These are phyloP conservation scores for Drosophila mimetica DNA, from an alignment of 2,888 invertebrate species.

Conservation along the genomic window DNA sequence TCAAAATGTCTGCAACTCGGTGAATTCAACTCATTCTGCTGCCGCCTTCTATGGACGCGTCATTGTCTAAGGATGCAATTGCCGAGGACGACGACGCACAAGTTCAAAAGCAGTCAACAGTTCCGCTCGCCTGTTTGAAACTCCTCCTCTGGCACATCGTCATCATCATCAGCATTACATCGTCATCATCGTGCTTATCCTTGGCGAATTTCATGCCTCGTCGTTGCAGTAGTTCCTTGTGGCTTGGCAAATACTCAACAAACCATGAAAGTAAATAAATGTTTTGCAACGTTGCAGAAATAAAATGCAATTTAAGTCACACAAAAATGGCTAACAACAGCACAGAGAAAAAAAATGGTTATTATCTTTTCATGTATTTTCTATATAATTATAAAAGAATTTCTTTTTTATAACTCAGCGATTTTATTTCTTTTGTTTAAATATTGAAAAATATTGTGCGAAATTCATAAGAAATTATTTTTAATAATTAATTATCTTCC, in stretches of 20 bases:
- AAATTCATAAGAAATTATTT: too few species aligned
- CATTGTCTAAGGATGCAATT: slow-evolving; percentile 58
- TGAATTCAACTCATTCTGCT: slow-evolving; percentile 10
- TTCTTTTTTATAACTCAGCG: not conserved
- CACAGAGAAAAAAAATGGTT: slow-evolving; percentile 16
- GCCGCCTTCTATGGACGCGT: slow-evolving; percentile 30
- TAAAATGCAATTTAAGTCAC: slow-evolving; percentile 79
- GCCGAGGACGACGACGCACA: slow-evolving; percentile 42
- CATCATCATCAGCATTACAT: slow-evolving; percentile 7
- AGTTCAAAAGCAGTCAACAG: slow-evolving; percentile 72
- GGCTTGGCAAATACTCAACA: slow-evolving; percentile 80
- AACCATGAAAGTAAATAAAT: slow-evolving; percentile 81
- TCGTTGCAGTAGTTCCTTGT: slow-evolving; percentile 63
- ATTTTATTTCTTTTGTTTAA: too few species aligned
- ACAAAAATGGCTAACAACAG: slow-evolving; percentile 70
- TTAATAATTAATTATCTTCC: too few species aligned
- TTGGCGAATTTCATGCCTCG: slow-evolving; percentile 52
- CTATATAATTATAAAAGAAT: not conserved
- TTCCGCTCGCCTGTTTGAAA: slow-evolving; percentile 46
- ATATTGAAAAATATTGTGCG: too few species aligned
- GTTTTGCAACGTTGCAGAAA: slow-evolving; percentile 80
- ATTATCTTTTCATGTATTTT: not conserved
- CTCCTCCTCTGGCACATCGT: slow-evolving; percentile 31
- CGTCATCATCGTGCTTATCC: slow-evolving; percentile 49
- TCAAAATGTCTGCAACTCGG: slow-evolving; percentile 51